Percentiles rank a stretch among this genome's conserved stretches.
Evolutionary conservation across 2,888 invertebrate species (phyloP).

Genomic region (Epistrophella euchroma): DNA sequence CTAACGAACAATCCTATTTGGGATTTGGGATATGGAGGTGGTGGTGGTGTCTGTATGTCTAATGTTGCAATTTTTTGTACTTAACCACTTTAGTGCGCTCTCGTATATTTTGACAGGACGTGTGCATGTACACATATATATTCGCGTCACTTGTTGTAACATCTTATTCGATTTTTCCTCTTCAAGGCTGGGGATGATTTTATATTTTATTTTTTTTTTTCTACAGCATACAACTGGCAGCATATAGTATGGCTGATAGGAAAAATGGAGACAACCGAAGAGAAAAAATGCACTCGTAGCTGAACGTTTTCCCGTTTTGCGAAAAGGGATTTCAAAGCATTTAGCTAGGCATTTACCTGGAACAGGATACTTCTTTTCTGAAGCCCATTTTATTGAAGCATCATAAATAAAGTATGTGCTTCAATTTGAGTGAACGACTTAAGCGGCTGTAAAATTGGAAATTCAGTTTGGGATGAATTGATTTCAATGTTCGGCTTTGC

Average conservation of each 20-base stretch:
- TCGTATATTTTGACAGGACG: slow-evolving; percentile 68
- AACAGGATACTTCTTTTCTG: slow-evolving; percentile 42
- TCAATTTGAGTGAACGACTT: slow-evolving; percentile 74
- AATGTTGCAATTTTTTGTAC: slow-evolving; percentile 68
- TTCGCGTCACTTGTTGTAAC: slow-evolving; percentile 69
- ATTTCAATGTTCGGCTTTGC: slow-evolving; percentile 31
- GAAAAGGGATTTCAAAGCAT: slow-evolving; percentile 59
- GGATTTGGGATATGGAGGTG: neutral
- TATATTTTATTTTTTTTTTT: neutral
- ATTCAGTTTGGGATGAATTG: slow-evolving; percentile 58
- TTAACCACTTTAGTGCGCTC: slow-evolving; percentile 74
- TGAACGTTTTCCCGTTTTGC: slow-evolving; percentile 30
- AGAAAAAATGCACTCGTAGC: slow-evolving; percentile 55
- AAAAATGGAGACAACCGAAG: neutral
- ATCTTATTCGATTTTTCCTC: slow-evolving; percentile 51
- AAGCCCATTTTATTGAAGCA: slow-evolving; percentile 73
- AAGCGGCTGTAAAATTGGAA: slow-evolving; percentile 69
- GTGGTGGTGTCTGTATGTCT: slow-evolving; percentile 25
- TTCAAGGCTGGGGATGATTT: slow-evolving; percentile 1
- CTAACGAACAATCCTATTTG: slow-evolving; percentile 22
- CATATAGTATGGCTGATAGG: neutral
- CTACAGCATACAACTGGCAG: neutral
- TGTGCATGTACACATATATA: slow-evolving; percentile 47
- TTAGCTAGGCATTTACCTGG: slow-evolving; percentile 71
- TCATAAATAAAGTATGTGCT: slow-evolving; percentile 76